Base-by-base conservation (phyloP, 23 tunicate genomes). In the Trididemnum nubilum region DNA sequence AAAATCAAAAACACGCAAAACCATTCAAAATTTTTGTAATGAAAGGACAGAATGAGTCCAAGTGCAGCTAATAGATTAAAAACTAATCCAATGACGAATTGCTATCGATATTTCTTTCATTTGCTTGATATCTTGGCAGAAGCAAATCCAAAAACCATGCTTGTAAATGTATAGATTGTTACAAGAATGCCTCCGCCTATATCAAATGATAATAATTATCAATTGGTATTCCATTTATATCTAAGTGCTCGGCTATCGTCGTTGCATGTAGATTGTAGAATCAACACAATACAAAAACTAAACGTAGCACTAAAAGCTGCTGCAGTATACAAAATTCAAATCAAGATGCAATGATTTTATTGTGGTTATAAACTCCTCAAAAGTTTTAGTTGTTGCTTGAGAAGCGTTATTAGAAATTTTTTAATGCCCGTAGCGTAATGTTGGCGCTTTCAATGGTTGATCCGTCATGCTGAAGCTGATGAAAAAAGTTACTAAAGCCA, bases 121-220 rank as follows among this genome's bases (percentile, higher is more conserved):
- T 15, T 44, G 54, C 15, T 9, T 44, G 54, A 7, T 44, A 44
- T 9, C 15, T 44, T 44, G 9, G 54, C 54, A 9, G 15, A 9
- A 7, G 15, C 54, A 44, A 44, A 44, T 7, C 98, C 98, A 51
- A 83, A 87, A 54, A 74, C 69, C 19, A 69, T 34, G 0, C 44
- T 83, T 19, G 84, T 72, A 29, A 93, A 88, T 83, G 92, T 85
- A 1, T 59, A 73, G 25, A n/a, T 63, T 39, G 88, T 92, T 81
- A 88, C 57, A 4, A 79, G 77, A 44, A 34, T 36, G 32, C 67
- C 93, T 4, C 1, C 86, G 32, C 89, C 89, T 1, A 92, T 88
- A 92, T 69, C 93, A 72, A 57, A 79, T 65, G 92, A 87, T 22
- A 76, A n/a, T n/a, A n/a, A n/a, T n/a, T 84, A 4, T 51, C 83